Conservation (phyloP, 2,113 vertebrate species). For the Tylochromis polylepis region DNA sequence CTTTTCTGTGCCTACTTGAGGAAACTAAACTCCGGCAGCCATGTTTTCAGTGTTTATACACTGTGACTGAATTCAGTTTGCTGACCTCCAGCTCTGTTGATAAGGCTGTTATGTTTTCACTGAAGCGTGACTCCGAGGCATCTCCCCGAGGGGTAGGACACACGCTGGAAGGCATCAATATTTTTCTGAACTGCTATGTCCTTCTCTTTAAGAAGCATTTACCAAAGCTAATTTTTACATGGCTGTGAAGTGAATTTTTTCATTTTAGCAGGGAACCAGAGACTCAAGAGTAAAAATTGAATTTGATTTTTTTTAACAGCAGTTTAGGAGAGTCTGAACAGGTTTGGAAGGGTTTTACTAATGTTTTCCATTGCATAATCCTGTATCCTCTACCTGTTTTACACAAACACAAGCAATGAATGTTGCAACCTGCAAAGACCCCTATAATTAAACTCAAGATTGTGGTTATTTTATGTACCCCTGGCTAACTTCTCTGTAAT, state of each 20-base stretch:
- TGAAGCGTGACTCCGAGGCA: neutral
- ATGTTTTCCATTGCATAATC: neutral
- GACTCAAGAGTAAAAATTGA: neutral
- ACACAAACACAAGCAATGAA: neutral
- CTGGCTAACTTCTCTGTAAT: neutral
- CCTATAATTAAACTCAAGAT: conserved; percentile 1
- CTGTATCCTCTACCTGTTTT: neutral
- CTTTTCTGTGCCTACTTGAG: neutral
- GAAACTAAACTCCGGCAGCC: neutral
- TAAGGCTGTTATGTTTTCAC: conserved; percentile 14
- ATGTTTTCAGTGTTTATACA: neutral
- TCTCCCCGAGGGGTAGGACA: neutral
- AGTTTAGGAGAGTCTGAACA: neutral
- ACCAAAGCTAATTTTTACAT: neutral
- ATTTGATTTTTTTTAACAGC: neutral
- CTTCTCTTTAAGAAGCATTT: neutral
- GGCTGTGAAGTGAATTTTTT: neutral
- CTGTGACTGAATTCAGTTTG: neutral
- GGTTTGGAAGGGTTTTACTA: neutral
- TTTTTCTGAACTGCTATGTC: neutral
- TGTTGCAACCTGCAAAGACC: neutral
- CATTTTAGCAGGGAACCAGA: neutral
- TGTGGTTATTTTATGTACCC: neutral
- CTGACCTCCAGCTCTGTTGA: conserved; percentile 20
- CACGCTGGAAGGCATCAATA: conserved; percentile 12